Base-by-base conservation (phyloP, 1,140 invertebrate species). In the Drosophila paulistorum region DNA sequence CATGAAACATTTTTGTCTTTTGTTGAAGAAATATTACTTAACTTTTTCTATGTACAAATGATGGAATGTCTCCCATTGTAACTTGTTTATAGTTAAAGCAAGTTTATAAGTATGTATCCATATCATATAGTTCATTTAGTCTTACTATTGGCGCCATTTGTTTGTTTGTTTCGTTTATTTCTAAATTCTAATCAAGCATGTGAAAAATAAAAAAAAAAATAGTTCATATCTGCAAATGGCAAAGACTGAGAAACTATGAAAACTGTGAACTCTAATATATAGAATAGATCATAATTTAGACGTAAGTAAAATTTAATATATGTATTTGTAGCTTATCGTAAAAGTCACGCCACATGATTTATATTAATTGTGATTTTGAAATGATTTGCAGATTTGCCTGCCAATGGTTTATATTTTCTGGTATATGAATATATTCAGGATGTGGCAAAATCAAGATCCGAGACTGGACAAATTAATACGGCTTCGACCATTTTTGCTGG, bases 391-490 rank as follows among this genome's bases (percentile, higher is more conserved):
- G 82, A 89, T 79, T 54, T 89, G 45, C 84, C 84, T 26, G 74
- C 99, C 69, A 97, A 96, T 93, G 99, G 98, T 41, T 95, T 98
- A 94, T 99, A 99, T 93, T 99, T 99, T 91, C 95, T 98, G 94
- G 97, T 97, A 0, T 99, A 99, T 91, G 99, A 99, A 92, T 96
- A 94, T 93, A 92, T 99, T 1, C 96, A 99, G 93, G 93, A 94
- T 77, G 93, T 94, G 69, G 90, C 92, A 13, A 92, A 92, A 63
- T 87, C 91, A 58, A 90, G 92, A 42, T 89, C 91, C 58, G 90
- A 92, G 14, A 67, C 71, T 20, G 90, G 91, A 35, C 82, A 93
- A 37, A 81, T 94, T 17, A 90, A 77, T 42, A 92, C 94, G 65
- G 81, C 97, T 11, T 95, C 95, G 78, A 99, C 98, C 0, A 94